phyloP scores from a whole-genome alignment of 2,113 vertebrate genomes.

The Bostrychus sinensis region DNA sequence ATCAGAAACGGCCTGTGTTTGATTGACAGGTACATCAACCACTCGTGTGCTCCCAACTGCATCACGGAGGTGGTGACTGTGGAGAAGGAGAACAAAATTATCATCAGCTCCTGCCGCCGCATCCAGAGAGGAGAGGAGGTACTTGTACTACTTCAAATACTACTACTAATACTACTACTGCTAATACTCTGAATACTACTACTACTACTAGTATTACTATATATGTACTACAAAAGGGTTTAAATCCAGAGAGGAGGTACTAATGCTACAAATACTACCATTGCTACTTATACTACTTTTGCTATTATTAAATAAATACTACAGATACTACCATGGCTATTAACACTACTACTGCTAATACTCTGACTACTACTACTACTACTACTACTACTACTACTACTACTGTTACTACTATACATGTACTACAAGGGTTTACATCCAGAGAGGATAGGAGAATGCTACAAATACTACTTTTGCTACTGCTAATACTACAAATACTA shows the following conservation, averaged over 20 bases:
- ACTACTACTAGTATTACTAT: not conserved
- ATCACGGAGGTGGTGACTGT: slow-evolving; percentile 96
- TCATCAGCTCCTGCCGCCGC: slow-evolving; percentile 95
- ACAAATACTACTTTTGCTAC: too few species aligned
- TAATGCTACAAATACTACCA: not conserved
- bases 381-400: not conserved
- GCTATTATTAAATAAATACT: too few species aligned
- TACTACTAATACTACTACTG: not conserved
- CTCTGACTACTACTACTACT: not conserved
- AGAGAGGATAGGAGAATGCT: too few species aligned
- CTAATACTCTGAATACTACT: not conserved
- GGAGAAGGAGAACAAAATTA: slow-evolving; percentile 96
- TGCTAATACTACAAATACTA: too few species aligned
- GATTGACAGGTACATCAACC: slow-evolving; percentile 93
- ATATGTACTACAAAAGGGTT: too few species aligned
- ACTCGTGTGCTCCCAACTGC: slow-evolving; percentile 96
- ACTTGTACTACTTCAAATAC: not conserved
- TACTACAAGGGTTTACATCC: too few species aligned
- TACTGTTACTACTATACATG: not conserved
- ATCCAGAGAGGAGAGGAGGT: slow-evolving; percentile 99
- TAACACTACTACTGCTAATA: too few species aligned
- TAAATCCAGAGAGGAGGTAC: too few species aligned
- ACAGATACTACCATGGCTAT: too few species aligned
- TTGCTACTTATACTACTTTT: not conserved
- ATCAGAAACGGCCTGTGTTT: not conserved